phyloP scores from a whole-genome alignment of 2,888 invertebrate genomes.

The Eurytoma adleriae region DNA sequence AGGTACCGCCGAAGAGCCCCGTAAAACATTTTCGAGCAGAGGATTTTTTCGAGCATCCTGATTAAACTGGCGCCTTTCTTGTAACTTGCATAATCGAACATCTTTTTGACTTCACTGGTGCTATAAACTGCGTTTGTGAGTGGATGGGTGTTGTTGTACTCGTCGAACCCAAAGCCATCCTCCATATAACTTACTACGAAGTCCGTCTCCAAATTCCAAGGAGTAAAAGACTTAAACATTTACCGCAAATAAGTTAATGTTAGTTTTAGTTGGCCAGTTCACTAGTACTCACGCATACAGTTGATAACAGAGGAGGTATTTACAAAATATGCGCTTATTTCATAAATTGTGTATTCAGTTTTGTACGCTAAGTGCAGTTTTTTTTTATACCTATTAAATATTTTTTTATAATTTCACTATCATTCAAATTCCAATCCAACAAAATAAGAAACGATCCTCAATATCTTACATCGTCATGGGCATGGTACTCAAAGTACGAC shows the following conservation, averaged over 20 bases:
- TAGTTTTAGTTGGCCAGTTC: no score
- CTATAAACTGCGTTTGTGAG: constrained; percentile 78
- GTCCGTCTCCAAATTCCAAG: constrained; percentile 82
- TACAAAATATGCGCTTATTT: no score
- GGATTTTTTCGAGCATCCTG: constrained; percentile 82
- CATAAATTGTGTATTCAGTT: no score
- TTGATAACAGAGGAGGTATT: no score
- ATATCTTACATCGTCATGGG: constrained; percentile 14
- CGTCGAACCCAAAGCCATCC: constrained; percentile 79
- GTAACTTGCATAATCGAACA: constrained; percentile 84
- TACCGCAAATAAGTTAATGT: no score
- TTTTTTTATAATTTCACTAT: no score
- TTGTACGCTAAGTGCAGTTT: no score
- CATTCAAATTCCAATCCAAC: no score
- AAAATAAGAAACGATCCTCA: no score
- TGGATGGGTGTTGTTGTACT: constrained; percentile 79
- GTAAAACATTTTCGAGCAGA: constrained; percentile 78
- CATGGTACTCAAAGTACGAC: constrained; percentile 82
- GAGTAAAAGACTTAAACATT: constrained; percentile 72
- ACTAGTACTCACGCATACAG: no score
- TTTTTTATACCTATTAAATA: no score
- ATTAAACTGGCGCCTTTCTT: constrained; percentile 82
- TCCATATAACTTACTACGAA: constrained; percentile 85
- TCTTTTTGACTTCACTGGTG: constrained; percentile 78
- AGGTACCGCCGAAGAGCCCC: constrained; percentile 80